Percentiles rank a stretch among this genome's conserved stretches.
These are phyloP conservation scores for Nothoprocta pentlandii DNA, from an alignment of 2,113 vertebrate species.

Conservation along the genomic window DNA sequence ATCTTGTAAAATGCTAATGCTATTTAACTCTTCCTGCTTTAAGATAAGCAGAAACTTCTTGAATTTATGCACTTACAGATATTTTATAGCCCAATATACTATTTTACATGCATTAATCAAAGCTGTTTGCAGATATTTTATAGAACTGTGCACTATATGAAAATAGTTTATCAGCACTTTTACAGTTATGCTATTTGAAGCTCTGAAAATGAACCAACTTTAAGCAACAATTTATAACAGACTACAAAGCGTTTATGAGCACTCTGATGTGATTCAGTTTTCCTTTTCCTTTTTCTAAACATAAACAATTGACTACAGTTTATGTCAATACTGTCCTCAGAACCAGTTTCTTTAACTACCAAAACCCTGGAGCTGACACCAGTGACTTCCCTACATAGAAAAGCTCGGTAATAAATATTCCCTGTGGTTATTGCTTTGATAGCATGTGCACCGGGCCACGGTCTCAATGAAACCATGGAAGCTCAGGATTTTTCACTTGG, in stretches of 20 bases:
- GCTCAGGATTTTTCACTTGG: background rate
- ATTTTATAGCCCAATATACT: background rate
- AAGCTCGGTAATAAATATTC: conserved; percentile 36
- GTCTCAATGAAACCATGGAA: background rate
- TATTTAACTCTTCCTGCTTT: background rate
- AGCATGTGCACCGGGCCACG: background rate
- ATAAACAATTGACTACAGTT: background rate
- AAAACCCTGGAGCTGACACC: conserved; percentile 39
- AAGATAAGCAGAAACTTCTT: background rate
- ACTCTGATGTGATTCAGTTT: background rate
- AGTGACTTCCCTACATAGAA: conserved; percentile 1
- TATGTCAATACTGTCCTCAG: background rate
- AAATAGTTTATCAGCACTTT: background rate
- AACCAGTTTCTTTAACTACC: conserved; percentile 57
- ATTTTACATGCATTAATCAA: background rate
- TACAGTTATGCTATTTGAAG: background rate
- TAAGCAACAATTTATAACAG: background rate
- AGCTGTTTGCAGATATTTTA: background rate
- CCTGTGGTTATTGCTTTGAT: background rate
- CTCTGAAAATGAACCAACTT: conserved; percentile 11
- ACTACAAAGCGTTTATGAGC: conserved; percentile 17
- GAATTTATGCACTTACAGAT: background rate
- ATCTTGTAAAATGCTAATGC: background rate
- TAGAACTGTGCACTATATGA: background rate
- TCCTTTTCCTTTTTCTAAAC: background rate